phyloP scores from a whole-genome alignment of 2,113 vertebrate species.

The Triplophysa siluroides region DNA sequence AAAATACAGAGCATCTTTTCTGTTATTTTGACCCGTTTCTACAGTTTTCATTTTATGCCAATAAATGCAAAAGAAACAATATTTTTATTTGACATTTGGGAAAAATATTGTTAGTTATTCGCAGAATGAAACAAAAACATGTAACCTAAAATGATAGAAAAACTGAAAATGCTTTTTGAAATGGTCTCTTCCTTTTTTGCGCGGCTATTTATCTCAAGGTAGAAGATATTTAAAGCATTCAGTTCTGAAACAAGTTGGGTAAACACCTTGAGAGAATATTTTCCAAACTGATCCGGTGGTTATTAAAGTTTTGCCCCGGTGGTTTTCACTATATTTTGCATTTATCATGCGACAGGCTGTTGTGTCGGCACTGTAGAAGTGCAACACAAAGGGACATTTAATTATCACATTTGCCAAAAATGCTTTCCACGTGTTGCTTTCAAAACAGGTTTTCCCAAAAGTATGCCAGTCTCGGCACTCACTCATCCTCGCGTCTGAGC shows the following conservation, averaged over 20 bases:
- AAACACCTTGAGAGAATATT: neutral
- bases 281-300: neutral
- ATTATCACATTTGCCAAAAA: conserved; percentile 2
- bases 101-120: too few species aligned
- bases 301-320: neutral
- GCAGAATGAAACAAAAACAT: too few species aligned
- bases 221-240: neutral
- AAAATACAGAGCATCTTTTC: too few species aligned
- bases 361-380: neutral
- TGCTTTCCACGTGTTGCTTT: neutral
- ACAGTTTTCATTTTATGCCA: too few species aligned
- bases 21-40: too few species aligned
- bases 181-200: too few species aligned
- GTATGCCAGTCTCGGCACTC: neutral
- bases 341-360: neutral
- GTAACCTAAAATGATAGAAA: too few species aligned
- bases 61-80: too few species aligned
- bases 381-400: neutral
- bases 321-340: neutral
- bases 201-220: neutral
- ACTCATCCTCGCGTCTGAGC: conserved; percentile 1
- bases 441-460: conserved; percentile 1
- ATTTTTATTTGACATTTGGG: too few species aligned
- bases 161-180: too few species aligned
- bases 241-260: neutral